Base-by-base conservation (phyloP, 2,113 vertebrate species). In the Notechis scutatus region DNA sequence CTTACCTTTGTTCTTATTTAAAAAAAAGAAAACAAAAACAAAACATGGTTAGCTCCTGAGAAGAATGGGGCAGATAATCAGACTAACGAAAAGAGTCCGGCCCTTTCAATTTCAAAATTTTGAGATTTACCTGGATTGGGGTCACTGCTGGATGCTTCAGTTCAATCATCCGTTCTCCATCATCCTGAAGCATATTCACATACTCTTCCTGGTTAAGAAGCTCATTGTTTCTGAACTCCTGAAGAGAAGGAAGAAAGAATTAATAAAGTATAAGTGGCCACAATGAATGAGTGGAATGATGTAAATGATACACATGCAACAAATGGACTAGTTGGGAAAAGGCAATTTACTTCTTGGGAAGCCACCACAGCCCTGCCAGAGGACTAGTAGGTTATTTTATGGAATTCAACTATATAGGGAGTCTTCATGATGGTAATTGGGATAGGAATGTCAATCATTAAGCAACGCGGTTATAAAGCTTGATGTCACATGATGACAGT, bases 201-300 rank as follows among this genome's bases (percentile, higher is more conserved):
- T 98, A 96, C 54, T 96, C 97, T 95, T 99, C 99, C 56, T 99
- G 99, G 47, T 93, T 96, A 96, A 99, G 97, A 92, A 99, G 97
- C 86, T 98, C 98, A 9, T 98, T 98, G 96, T 97, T 97, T 97
- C 99, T 99, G 96, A 99, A 99, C 94, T 98, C 98, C 99, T 99
- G 95, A 45, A 95, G 3, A 26, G 1, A 42, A 94, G 94, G 1
- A 81, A 85, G 90, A 93, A 90, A 54, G 90, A 3, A 26, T 23
- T 2, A 47, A 57, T n/a, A 81, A 23, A 45, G 7, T 26, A 54
- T 6, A 57, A 57, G 45, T 24, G 52, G 34, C 74, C 34, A 81
- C 74, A 81, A 81, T 81, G 34, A 81, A 81, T 39, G 34, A 42
- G 34, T 21, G 39, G 74, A 81, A 4, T 81, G 34, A 42, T 81